Conservation (phyloP, 2,797 vertebrate genomes). For the Hapalemur alaotrensis region DNA sequence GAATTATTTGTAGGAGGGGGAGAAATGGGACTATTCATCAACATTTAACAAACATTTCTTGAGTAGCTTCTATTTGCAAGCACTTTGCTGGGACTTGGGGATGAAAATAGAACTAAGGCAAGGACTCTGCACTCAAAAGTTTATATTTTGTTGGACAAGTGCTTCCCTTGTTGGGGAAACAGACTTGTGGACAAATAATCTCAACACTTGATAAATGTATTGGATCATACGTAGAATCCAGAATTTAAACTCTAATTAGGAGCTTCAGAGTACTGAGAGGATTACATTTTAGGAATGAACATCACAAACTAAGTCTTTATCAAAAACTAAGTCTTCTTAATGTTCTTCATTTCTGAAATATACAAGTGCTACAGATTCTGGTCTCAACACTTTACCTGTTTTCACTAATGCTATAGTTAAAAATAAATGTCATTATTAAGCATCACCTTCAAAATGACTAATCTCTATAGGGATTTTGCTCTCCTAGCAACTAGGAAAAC, state of each 20-base stretch:
- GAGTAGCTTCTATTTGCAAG: not conserved
- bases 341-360: not conserved
- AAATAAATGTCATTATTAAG: conserved; percentile 4
- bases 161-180: not conserved
- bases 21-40: not conserved
- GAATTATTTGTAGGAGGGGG: conserved; percentile 7
- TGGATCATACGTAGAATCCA: not conserved
- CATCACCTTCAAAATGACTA: conserved; percentile 1
- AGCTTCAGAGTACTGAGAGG: not conserved
- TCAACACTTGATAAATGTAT: not conserved
- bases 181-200: not conserved
- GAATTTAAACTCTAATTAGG: not conserved
- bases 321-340: not conserved
- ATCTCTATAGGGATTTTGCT: conserved; percentile 23
- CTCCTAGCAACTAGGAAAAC: conserved; percentile 15
- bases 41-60: not conserved
- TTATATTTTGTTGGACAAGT: not conserved
- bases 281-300: not conserved
- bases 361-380: not conserved
- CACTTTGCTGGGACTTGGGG: not conserved
- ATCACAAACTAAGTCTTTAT: not conserved
- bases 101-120: not conserved
- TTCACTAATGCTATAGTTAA: not conserved
- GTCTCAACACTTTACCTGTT: not conserved
- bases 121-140: not conserved